Conservation (phyloP, 2,888 invertebrate genomes). For the Aquatica leii region DNA sequence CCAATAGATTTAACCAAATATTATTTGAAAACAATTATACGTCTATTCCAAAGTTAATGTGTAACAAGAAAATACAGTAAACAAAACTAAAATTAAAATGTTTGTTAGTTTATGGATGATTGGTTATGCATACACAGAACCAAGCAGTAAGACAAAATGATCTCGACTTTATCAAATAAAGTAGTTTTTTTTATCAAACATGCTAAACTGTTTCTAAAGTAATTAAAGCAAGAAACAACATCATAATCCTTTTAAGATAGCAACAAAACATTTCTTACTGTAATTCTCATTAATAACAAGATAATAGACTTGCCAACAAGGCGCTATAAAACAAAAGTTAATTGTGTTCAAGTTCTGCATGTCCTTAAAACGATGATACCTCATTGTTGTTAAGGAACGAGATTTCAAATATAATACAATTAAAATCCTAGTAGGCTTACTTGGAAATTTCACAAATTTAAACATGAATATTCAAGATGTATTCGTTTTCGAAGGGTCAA, state of each 20-base stretch:
- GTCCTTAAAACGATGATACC: constrained; percentile 6
- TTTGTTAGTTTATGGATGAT: too few relatives aligned
- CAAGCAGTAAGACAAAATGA: too few relatives aligned
- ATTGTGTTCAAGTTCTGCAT: neutral
- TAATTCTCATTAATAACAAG: neutral
- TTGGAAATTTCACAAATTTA: constrained; percentile 20
- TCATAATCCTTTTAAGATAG: neutral
- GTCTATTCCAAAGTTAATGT: too few relatives aligned
- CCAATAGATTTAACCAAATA: too few relatives aligned
- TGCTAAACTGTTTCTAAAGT: too few relatives aligned
- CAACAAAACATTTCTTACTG: constrained; percentile 1
- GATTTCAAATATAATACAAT: constrained; percentile 12
- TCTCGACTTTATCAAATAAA: too few relatives aligned
- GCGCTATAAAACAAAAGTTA: neutral
- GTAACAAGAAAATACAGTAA: too few relatives aligned
- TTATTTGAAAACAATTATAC: too few relatives aligned
- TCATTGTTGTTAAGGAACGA: neutral
- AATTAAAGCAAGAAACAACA: too few relatives aligned
- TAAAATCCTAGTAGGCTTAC: constrained; percentile 7
- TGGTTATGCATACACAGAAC: too few relatives aligned
- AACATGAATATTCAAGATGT: constrained; percentile 38
- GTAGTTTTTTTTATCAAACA: too few relatives aligned
- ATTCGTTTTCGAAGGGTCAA: constrained; percentile 43
- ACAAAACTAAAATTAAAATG: too few relatives aligned
- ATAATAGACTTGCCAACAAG: neutral